Evolutionary conservation across 2,888 invertebrate genomes (phyloP), one percentile per base, ranked within the genome.

Genomic region (Smittia sp.): DNA sequence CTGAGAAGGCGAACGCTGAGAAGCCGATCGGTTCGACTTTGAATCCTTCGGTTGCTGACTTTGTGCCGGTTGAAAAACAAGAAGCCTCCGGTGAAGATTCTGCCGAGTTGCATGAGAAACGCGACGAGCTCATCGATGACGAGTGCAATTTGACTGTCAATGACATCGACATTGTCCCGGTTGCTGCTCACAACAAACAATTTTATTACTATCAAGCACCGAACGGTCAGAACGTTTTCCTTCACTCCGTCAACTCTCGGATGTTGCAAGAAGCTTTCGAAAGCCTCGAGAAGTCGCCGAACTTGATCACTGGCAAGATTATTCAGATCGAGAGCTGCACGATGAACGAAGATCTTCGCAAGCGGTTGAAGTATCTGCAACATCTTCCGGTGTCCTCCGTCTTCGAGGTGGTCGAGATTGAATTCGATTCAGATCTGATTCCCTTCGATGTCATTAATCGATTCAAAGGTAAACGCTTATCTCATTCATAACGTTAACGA

Each of bases 361-460:
- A 87, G 75, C 85, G 91, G 63, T 83, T 92, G 77, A 86, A 91
- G 66, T 93, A 92, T 78, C 82, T 94, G 66, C 87, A 90, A 73
- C 98, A 98, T 82, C 85, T 98, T 77, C 97, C 98, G 0, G 84
- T 96, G 6, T 92, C 94, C 75, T 94, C 94, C 78, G 91, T 92
- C 75, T 95, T 96, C 83, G 92, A 94, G 78, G 87, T 97, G 41
- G 94, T 93, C 41, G 98, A 98, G 82, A 86, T 98, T 74, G 88
- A 92, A 74, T 83, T 98, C 68, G 85, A 86, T 75, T 87, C 89
- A 27, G 93, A 93, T 0, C 80, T 88, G 75, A 85, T 97, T 1
- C 88, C 89, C 2, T 80, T 85, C 72, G 86, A 88, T 68, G 90
- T 93, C 54, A 79, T 93, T 25, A 83, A 85, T 68, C 80, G 83